Percentiles rank a stretch among this genome's conserved stretches.
These are phyloP conservation scores for Amphipyra tragopoginis DNA, from an alignment of 2,888 invertebrate species.

Conservation along the genomic window DNA sequence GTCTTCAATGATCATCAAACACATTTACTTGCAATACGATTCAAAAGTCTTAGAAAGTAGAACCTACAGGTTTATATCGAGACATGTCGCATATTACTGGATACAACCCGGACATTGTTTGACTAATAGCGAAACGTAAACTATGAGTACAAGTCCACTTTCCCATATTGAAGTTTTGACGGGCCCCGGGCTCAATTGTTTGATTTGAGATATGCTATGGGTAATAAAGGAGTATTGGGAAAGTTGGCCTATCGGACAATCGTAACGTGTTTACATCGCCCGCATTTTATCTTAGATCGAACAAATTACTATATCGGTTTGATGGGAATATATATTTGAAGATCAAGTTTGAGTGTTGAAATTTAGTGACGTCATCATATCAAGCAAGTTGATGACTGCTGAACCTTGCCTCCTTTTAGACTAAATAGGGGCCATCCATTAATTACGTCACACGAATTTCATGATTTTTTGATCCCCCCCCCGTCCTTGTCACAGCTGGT, in stretches of 20 bases:
- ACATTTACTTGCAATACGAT: no score
- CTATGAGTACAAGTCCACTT: conserved; percentile 62
- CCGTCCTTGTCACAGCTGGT: no score
- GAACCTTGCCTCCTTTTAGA: no score
- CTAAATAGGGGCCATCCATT: no score
- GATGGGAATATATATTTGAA: conserved; percentile 46
- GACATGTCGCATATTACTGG: conserved; percentile 63
- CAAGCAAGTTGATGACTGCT: neutral
- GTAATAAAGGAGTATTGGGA: conserved; percentile 60
- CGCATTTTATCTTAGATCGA: conserved; percentile 50
- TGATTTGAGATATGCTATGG: conserved; percentile 63
- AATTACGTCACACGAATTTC: no score
- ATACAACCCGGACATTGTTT: conserved; percentile 76
- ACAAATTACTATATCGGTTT: conserved; percentile 52
- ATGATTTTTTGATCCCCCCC: no score
- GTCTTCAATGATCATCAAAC: no score
- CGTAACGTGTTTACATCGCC: conserved; percentile 46
- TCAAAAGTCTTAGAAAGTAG: no score
- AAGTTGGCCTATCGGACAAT: conserved; percentile 54
- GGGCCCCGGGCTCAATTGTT: conserved; percentile 61
- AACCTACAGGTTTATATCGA: conserved; percentile 50
- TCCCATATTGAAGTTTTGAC: conserved; percentile 77
- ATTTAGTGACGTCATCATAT: conserved; percentile 12
- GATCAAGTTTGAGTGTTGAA: conserved; percentile 9
- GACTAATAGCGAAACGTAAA: conserved; percentile 76